A percentile compares a stretch with the other conserved stretches of the same genome.
Evolutionary conservation across 1,140 invertebrate species (phyloP).

Genomic region (Atta cephalotes): DNA sequence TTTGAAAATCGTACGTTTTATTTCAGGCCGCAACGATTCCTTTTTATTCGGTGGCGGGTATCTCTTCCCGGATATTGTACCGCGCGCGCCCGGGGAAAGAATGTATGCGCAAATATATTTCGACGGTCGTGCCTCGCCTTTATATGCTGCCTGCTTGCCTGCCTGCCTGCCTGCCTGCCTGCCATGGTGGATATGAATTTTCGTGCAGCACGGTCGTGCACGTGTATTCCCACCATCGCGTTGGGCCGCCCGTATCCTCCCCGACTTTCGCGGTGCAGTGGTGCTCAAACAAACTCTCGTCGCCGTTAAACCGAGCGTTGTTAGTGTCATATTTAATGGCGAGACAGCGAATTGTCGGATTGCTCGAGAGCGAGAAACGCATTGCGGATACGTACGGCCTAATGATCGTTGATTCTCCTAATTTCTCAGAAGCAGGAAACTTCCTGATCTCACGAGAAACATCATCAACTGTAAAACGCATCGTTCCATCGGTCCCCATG

Average conservation of each 20-base stretch:
- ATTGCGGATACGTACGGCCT: background rate
- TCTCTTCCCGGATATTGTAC: constrained; percentile 72
- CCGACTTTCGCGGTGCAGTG: constrained; percentile 56
- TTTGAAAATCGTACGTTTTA: constrained; percentile 74
- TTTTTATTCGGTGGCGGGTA: constrained; percentile 59
- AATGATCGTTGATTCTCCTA: constrained; percentile 9
- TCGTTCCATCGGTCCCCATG: background rate
- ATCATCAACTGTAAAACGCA: background rate
- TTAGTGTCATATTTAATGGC: background rate
- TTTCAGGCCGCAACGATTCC: constrained; percentile 68
- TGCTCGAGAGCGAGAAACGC: background rate
- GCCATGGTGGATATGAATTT: constrained; percentile 77
- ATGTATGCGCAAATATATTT: constrained; percentile 77
- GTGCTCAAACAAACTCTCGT: constrained; percentile 49
- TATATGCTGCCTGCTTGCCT: constrained; percentile 59
- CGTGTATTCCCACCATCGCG: constrained; percentile 72
- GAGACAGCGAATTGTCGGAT: constrained; percentile 7
- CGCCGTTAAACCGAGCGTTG: too few relatives aligned
- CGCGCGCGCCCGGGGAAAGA: constrained; percentile 70
- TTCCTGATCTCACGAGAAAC: constrained; percentile 31
- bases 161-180: constrained; percentile 53
- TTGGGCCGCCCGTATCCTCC: constrained; percentile 70
- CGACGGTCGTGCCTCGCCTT: constrained; percentile 72
- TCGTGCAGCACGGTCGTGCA: constrained; percentile 74
- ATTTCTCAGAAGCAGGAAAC: constrained; percentile 34